Evolutionary conservation across 2,888 invertebrate genomes (phyloP), one percentile per base, ranked within the genome.

Genomic region (Apeira syringaria): DNA sequence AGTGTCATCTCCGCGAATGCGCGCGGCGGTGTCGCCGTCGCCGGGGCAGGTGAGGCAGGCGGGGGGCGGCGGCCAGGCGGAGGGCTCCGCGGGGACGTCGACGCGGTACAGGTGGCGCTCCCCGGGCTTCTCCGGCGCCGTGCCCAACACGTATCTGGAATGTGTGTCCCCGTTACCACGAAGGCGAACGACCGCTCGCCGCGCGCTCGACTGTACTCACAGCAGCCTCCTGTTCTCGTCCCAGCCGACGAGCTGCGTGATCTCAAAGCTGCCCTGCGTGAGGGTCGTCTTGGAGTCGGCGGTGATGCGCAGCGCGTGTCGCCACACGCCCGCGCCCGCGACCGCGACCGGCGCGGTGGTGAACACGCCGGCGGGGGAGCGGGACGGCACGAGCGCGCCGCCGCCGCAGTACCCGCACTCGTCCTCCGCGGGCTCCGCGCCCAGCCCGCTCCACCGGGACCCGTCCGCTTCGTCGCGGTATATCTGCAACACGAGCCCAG

Each of bases 21-120:
- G 72, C 0, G 56, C 52, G 1, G 78, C 73, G 10, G 66, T 47
- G 15, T 70, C 72, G 2, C 34, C 57, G 0, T 55, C 44, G 1
- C 65, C 73, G 1, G 79, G 68, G 61, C 94, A 94, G 1, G 93
- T 93, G 61, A 94, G 84, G 67, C 94, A 94, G 41, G 79, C 76
- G 68, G 92, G 90, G 3, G 85, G 80, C 10, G 72, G 67, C 1
- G 81, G 79, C 84, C 82, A 80, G 15, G 66, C 64, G 17, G 52
- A 61, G 4, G 64, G 47, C 44, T 87, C 83, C 2, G 61, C 74
- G 0, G 88, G 87, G 1, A 75, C 72, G 11, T 49, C 41, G 45
- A 95, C 93, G 68, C 95, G 92, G 87, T 95, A 97, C 51, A 98
- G 84, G 77, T 98, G 98, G 1, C 96, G 91, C 67, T 95, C 94